phyloP scores from a whole-genome alignment of 2,797 vertebrate genomes.

The Phoebastria nigripes region DNA sequence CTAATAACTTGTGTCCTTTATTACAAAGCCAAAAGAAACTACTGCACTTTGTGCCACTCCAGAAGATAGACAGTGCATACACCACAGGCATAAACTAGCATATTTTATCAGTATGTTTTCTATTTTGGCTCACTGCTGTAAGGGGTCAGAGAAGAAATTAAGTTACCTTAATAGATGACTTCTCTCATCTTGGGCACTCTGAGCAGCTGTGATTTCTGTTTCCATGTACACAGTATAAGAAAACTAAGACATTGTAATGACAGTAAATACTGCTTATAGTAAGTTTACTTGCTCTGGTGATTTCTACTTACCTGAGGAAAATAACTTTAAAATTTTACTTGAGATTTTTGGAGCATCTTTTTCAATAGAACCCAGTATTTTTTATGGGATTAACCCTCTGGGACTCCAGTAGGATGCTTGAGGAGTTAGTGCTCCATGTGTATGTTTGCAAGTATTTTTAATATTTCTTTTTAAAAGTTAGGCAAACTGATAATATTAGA shows the following conservation, averaged over 20 bases:
- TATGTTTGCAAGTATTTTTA: neutral
- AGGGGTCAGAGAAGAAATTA: neutral
- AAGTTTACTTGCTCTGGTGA: neutral
- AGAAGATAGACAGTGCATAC: neutral
- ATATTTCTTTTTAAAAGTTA: neutral
- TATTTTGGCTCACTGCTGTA: neutral
- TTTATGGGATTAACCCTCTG: neutral
- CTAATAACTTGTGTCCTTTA: neutral
- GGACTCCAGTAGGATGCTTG: neutral
- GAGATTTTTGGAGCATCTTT: neutral
- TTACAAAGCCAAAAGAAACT: neutral
- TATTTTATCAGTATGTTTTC: neutral
- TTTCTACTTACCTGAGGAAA: neutral
- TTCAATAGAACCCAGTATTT: neutral
- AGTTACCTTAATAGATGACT: neutral
- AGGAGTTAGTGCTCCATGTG: neutral
- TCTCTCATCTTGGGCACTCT: neutral
- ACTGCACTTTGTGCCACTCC: neutral
- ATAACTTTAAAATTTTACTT: neutral
- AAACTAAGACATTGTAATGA: neutral
- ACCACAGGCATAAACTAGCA: neutral
- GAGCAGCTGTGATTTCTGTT: neutral
- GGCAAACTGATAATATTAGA: neutral
- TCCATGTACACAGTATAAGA: neutral
- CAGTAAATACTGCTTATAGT: neutral